Base-by-base conservation (phyloP, 2,797 vertebrate genomes). In the Anableps anableps region DNA sequence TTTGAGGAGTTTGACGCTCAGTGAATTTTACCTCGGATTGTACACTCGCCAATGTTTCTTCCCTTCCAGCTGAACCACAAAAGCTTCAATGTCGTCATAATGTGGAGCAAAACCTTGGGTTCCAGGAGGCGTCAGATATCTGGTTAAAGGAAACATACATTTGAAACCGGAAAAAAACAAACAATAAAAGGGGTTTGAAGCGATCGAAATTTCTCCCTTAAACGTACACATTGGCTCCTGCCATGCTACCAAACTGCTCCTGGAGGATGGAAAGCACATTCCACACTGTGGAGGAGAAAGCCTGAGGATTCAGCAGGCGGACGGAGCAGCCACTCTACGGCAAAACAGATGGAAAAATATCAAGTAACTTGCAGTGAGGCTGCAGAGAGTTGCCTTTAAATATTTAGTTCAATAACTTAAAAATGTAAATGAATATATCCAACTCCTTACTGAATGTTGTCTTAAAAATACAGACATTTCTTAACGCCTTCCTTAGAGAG, bases 41-140 rank as follows among this genome's bases (percentile, higher is more conserved):
- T 99, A 99, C 17, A 99, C 96, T 1, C 97, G 94, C 99, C 99
- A 99, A 84, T 94, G 97, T 88, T 99, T 99, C 93, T 96, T 97
- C 14, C 99, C 99, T 89, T 99, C 99, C 91, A 99, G 91, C 94
- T 99, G 99, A 90, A 99, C 87, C 81, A 99, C 96, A 23, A 99
- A 99, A 0, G 98, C 99, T 88, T 99, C 99, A 0, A 99, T 99
- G 92, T 99, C 98, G 0, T 99, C 99, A 7, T 98, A 99, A 93
- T 99, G 98, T 4, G 99, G 99, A 6, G 99, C 98, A 16, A 99
- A 99, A 60, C 99, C 99, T 90, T 99, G 99, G 0, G 96, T 98
- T 8, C 97, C 97, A 0, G 97, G 94, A 0, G 99, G 98, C 0
- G 98, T 99, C 87, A 99, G 95, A 88, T 99, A 99, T 6, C 97